Evolutionary conservation across 2,797 vertebrate genomes (phyloP).

Genomic region (Gorsachius magnificus): DNA sequence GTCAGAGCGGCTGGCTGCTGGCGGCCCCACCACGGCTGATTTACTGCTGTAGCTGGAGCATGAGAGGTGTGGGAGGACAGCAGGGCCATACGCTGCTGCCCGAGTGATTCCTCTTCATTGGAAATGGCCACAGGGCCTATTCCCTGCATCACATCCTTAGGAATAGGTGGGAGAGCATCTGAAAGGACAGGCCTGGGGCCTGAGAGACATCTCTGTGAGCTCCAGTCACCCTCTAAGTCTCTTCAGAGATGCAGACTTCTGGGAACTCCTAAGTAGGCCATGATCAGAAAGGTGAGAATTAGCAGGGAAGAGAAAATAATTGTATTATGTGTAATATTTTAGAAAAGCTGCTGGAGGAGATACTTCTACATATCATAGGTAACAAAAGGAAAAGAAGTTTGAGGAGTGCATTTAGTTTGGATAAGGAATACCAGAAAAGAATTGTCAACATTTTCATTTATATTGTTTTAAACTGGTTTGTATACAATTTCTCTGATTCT

Average conservation of each 20-base stretch:
- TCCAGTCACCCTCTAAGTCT: neutral
- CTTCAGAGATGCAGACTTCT: neutral
- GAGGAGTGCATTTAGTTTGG: neutral
- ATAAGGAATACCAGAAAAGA: neutral
- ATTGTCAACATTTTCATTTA: neutral
- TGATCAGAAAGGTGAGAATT: neutral
- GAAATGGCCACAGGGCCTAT: neutral
- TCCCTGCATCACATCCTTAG: neutral
- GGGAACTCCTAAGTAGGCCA: neutral
- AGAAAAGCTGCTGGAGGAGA: neutral
- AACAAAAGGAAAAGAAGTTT: neutral
- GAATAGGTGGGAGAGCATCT: neutral
- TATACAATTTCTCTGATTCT: neutral
- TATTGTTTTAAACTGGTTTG: neutral
- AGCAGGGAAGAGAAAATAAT: neutral
- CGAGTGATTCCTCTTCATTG: neutral
- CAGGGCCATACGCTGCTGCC: neutral
- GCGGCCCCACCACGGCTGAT: neutral
- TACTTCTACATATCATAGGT: neutral
- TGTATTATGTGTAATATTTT: neutral
- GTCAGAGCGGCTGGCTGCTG: neutral
- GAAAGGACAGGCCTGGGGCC: neutral
- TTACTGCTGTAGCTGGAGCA: neutral
- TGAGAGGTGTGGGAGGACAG: neutral
- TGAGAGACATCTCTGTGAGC: neutral